Percentiles rank a stretch among this genome's conserved stretches.
phyloP scores from a whole-genome alignment of 2,888 invertebrate genomes.

The Caenorhabditis plicata region DNA sequence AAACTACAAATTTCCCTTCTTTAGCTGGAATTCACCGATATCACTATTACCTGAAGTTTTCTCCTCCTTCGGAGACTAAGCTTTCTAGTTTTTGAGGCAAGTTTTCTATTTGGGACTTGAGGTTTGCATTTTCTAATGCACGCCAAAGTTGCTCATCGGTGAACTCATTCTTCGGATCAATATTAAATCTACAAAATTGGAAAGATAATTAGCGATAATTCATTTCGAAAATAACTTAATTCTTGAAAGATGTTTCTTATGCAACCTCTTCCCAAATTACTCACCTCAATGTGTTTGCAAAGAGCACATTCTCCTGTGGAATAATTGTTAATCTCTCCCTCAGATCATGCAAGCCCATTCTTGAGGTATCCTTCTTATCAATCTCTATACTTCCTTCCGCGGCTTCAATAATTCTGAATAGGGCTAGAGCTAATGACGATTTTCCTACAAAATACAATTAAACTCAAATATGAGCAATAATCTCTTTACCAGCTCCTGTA shows the following conservation, averaged over 20 bases:
- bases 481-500: conserved; percentile 65
- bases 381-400: conserved; percentile 56
- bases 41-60: conserved; percentile 72
- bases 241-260: neutral
- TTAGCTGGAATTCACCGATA: neutral
- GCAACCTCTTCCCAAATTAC: too few relatives aligned
- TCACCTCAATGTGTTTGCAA: conserved; percentile 27
- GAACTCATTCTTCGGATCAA: conserved; percentile 80
- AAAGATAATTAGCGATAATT: too few relatives aligned
- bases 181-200: conserved; percentile 84
- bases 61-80: conserved; percentile 86
- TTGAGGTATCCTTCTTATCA: conserved; percentile 48
- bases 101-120: conserved; percentile 36
- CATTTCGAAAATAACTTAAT: neutral
- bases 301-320: conserved; percentile 64
- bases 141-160: conserved; percentile 42
- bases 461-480: neutral
- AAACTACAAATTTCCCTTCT: conserved; percentile 66
- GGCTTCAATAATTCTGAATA: conserved; percentile 63
- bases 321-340: conserved; percentile 82
- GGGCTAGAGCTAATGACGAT: conserved; percentile 61
- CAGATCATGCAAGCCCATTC: conserved; percentile 80
- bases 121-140: conserved; percentile 40
- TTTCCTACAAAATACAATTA: conserved; percentile 43
- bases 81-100: conserved; percentile 75